phyloP scores from a whole-genome alignment of 2,797 vertebrate species.

The Sebastes umbrosus region DNA sequence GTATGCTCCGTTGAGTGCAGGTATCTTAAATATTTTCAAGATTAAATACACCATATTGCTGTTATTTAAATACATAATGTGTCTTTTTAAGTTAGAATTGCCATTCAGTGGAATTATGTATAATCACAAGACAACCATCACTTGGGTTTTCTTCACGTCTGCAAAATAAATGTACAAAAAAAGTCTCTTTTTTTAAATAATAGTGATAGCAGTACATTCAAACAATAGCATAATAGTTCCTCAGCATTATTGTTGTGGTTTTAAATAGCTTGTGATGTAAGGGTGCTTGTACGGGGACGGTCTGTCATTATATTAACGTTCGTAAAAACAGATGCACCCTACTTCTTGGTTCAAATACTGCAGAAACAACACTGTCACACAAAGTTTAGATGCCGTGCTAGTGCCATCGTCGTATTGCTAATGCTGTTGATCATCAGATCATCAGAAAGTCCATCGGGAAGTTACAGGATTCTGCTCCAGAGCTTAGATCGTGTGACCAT shows the following conservation, averaged over 20 bases:
- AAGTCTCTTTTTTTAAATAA: slow-evolving; percentile 83
- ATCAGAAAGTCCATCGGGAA: slow-evolving; percentile 35
- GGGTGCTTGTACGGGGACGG: slow-evolving; percentile 52
- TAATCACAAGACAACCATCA: slow-evolving; percentile 73
- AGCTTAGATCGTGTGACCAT: background rate
- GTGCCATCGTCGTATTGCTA: slow-evolving; percentile 58
- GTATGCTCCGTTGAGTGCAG: slow-evolving; percentile 72
- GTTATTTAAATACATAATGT: slow-evolving; percentile 83
- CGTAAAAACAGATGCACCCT: slow-evolving; percentile 45
- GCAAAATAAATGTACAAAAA: slow-evolving; percentile 80
- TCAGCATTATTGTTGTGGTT: slow-evolving; percentile 77
- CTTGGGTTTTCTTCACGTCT: slow-evolving; percentile 70
- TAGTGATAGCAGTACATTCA: slow-evolving; percentile 81
- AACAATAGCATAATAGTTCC: slow-evolving; percentile 79
- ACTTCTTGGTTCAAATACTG: slow-evolving; percentile 46
- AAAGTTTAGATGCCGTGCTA: slow-evolving; percentile 40
- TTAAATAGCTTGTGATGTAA: slow-evolving; percentile 79
- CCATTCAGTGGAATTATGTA: slow-evolving; percentile 72
- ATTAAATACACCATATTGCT: slow-evolving; percentile 85
- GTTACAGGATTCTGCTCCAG: slow-evolving; percentile 13
- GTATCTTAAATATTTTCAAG: slow-evolving; percentile 82
- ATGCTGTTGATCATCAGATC: slow-evolving; percentile 28
- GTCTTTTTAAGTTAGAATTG: slow-evolving; percentile 84
- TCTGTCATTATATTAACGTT: slow-evolving; percentile 36
- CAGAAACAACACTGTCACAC: slow-evolving; percentile 52